Evolutionary conservation across 2,888 invertebrate species (phyloP), one percentile per base, ranked within the genome.

Genomic region (Philhelius pedissequus): DNA sequence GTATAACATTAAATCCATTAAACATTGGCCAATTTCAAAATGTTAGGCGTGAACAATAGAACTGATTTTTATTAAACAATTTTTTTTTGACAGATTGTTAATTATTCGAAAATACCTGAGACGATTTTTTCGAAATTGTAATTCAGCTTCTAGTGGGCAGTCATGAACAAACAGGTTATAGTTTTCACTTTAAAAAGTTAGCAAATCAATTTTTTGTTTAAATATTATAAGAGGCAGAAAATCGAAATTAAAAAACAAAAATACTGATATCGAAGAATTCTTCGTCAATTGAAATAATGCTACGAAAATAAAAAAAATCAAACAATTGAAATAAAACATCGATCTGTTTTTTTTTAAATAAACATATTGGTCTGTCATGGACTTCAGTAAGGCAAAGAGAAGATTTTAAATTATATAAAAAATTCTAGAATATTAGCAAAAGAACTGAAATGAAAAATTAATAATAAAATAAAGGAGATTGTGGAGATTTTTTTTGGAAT

Each of bases 61-160:
- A 43, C 9, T 18, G 9, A 18, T 18, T 18, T n/a, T 18, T 6
- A 40, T 15, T 2, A 40, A 15, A 15, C 6, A 20, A 11, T 9
- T 6, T 20, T 45, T 20, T 9, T 50, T 27, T n/a, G 4, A 11
- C 35, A 58, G 20, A 20, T 6, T 9, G 4, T 15, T 38, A 50
- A 69, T n/a, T n/a, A n/a, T 78, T 86, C 88, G 88, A 88, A 38
- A 5, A 6, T 91, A 91, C 92, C 91, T 91, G 90, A 91, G 91
- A 88, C 90, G 90, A 88, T 88, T 89, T 88, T 90, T 91, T 89
- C 89, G 89, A 89, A 89, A 91, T 87, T 88, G 89, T 88, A 92
- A 89, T 88, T 91, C 91, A 87, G 91, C 92, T 87, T 91, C 91
- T 87, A 92, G 89, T 82, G 92, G 92, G 88, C 91, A 91, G 87